Evolutionary conservation across 2,113 vertebrate species (phyloP).

Genomic region (Oreochromis aureus): DNA sequence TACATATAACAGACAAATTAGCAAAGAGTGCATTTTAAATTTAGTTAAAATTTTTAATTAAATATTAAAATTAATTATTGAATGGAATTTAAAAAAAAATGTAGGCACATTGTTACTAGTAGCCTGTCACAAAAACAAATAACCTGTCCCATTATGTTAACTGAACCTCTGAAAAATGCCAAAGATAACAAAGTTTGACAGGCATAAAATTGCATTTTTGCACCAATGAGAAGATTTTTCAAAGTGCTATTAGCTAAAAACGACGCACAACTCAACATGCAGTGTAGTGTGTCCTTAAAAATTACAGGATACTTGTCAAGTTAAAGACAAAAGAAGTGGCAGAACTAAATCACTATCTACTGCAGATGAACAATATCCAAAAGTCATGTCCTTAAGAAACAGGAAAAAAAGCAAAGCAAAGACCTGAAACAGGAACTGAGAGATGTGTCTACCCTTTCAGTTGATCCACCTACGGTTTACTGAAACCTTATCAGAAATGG

Average conservation of each 20-base stretch:
- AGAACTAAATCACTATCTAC: not conserved
- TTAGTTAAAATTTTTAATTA: not conserved
- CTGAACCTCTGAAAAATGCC: not conserved
- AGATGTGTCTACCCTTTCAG: not conserved
- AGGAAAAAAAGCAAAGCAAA: not conserved
- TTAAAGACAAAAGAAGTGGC: not conserved
- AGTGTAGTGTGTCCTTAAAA: not conserved
- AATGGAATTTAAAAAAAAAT: not conserved
- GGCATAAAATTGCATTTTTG: not conserved
- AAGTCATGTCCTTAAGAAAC: not conserved
- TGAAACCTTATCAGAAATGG: not conserved
- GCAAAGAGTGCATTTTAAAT: not conserved
- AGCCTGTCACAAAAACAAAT: not conserved
- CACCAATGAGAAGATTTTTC: not conserved
- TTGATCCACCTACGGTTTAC: not conserved
- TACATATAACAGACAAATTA: not conserved
- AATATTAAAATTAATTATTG: not conserved
- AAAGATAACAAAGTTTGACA: not conserved
- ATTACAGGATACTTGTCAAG: not conserved
- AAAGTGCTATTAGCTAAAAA: not conserved
- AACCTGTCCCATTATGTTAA: not conserved
- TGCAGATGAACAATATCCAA: not conserved
- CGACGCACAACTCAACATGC: not conserved
- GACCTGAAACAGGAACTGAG: not conserved
- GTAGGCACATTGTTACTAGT: not conserved